Evolutionary conservation across 64 coral and sea anemone genomes (phyloP), one percentile per base, ranked within the genome.

Genomic region (Cladopsammia gracilis): DNA sequence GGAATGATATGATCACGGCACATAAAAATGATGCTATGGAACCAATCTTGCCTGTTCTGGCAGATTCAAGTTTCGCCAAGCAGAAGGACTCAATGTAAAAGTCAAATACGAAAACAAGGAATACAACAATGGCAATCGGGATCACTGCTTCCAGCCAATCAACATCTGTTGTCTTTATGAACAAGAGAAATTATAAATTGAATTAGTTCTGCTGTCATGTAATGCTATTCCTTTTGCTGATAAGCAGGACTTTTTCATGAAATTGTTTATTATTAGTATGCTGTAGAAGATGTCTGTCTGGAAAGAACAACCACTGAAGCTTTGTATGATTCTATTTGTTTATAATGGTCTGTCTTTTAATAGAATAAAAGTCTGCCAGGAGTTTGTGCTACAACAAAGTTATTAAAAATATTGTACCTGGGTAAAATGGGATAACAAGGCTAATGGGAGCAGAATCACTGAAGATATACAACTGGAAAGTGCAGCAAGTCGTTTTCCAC

Each of bases 1-100:
- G 43, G 47, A 93, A n/a, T 60, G 94, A 94, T 50, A 96, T 66
- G 18, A 93, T 71, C 79, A 98, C 62, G 12, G 90, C 97, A 6
- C 75, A 90, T 13, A 98, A 64, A 84, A 98, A 98, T n/a, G 97
- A 98, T 26, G 94, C 97, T 20, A 57, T 86, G 4, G 97, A 96
- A 19, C 97, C 91, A 12, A 95, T 76, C 45, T 96, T 98, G 20
- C 77, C 76, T 10, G 94, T 94, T 62, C 67, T 64, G 25, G 87
- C 72, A 9, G 72, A 70, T 61, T 98, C 97, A 42, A 98, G 89
- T 67, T 98, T 98, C 22, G 97, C 90, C 18, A 86, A 54, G 48
- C 97, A 98, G 88, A 98, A 93, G 54, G 94, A 93, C 46, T 98
- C 94, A 25, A 98, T 92, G 54, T 98, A 98, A 73, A 98, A 98